Evolutionary conservation across 2,113 vertebrate genomes (phyloP).

Genomic region (Patagioenas fasciata): DNA sequence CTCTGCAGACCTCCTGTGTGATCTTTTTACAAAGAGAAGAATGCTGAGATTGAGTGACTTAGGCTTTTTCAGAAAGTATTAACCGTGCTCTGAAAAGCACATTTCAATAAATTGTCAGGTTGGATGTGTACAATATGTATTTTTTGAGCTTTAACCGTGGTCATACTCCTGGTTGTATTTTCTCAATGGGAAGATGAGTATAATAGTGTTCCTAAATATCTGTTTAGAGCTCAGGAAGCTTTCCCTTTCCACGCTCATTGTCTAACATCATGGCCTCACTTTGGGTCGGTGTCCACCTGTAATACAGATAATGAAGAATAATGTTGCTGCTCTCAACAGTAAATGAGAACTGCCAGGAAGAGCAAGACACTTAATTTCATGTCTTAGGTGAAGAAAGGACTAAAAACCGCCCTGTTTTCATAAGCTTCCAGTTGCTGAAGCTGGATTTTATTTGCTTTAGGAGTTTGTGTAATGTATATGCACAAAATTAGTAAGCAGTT

Average conservation of each 20-base stretch:
- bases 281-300: background rate
- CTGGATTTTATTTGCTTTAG: background rate
- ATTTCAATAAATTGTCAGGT: background rate
- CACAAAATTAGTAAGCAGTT: background rate
- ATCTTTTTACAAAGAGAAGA: background rate
- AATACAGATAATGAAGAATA: background rate
- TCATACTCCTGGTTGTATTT: background rate
- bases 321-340: background rate
- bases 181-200: background rate
- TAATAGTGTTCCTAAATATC: background rate
- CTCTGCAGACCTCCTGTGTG: slow-evolving; percentile 32
- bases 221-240: background rate
- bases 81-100: background rate
- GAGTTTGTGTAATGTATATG: background rate
- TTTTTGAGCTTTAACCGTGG: background rate
- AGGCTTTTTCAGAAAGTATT: background rate
- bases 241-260: background rate
- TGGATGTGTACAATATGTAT: background rate
- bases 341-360: background rate
- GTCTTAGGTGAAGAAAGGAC: background rate
- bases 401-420: background rate
- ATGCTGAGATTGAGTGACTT: background rate
- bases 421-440: background rate
- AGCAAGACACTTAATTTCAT: background rate
- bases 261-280: background rate